Conservation (phyloP, 2,888 invertebrate species). For the Aphelenchoides bicaudatus region DNA sequence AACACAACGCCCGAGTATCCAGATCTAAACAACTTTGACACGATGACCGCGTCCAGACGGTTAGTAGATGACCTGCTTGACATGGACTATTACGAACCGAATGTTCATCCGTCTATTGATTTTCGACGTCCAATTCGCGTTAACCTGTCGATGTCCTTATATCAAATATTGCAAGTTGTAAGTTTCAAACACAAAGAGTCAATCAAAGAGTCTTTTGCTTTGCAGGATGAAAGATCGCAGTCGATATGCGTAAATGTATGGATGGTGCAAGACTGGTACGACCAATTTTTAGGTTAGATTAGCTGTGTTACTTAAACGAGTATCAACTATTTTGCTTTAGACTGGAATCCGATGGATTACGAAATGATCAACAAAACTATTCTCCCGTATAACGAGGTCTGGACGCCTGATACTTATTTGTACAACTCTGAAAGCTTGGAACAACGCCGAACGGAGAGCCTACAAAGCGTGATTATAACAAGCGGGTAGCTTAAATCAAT, state of each 20-base stretch:
- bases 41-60: conserved; percentile 39
- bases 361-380: conserved; percentile 61
- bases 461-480: conserved; percentile 55
- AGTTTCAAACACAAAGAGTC: conserved; percentile 17
- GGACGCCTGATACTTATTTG: conserved; percentile 60
- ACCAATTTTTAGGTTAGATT: conserved; percentile 34
- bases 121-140: conserved; percentile 59
- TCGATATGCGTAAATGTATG: conserved; percentile 57
- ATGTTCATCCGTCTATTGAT: conserved; percentile 53
- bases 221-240: conserved; percentile 55
- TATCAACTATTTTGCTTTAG: conserved; percentile 44
- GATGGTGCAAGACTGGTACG: conserved; percentile 63
- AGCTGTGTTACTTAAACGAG: background rate
- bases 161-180: conserved; percentile 65
- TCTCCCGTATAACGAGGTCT: conserved; percentile 54
- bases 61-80: conserved; percentile 55
- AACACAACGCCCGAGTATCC: conserved; percentile 18
- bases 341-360: conserved; percentile 62
- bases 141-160: conserved; percentile 64
- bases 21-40: conserved; percentile 27
- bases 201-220: background rate
- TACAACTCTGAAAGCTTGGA: conserved; percentile 57
- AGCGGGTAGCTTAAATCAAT: too few species aligned
- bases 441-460: conserved; percentile 55
- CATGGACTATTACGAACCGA: conserved; percentile 50